phyloP scores from a whole-genome alignment of 1,140 invertebrate genomes.

The Drosophila punjabiensis region DNA sequence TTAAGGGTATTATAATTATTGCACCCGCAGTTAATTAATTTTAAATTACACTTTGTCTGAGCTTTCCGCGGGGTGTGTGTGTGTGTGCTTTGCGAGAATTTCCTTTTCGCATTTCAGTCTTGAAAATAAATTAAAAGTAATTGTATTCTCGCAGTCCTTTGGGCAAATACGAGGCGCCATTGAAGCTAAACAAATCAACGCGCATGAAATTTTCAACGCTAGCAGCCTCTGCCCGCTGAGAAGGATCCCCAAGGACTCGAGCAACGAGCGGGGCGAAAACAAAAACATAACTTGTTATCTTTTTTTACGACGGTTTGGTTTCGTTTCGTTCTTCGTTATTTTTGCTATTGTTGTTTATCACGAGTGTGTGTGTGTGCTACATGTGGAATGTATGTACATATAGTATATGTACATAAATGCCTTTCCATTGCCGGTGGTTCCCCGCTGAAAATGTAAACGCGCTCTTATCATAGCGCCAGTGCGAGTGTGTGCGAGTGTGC shows the following conservation, averaged over 20 bases:
- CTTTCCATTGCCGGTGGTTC: slow-evolving; percentile 51
- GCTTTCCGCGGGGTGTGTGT: slow-evolving; percentile 5
- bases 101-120: slow-evolving; percentile 28
- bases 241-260: slow-evolving; percentile 38
- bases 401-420: slow-evolving; percentile 28
- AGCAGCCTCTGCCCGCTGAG: slow-evolving; percentile 14
- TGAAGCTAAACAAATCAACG: slow-evolving; percentile 70
- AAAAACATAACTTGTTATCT: slow-evolving; percentile 76
- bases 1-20: slow-evolving; percentile 42
- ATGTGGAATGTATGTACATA: slow-evolving; percentile 6
- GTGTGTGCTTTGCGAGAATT: slow-evolving; percentile 31
- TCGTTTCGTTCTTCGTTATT: slow-evolving; percentile 30
- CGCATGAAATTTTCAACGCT: slow-evolving; percentile 65
- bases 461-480: slow-evolving; percentile 60
- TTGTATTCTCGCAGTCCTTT: slow-evolving; percentile 35
- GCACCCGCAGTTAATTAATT: slow-evolving; percentile 60
- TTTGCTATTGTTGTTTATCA: slow-evolving; percentile 56
- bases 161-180: slow-evolving; percentile 46
- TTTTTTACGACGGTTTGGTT: slow-evolving; percentile 52
- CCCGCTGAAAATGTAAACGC: slow-evolving; percentile 75
- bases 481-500: slow-evolving; percentile 8
- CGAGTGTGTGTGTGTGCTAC: slow-evolving; percentile 36
- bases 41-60: slow-evolving; percentile 57
- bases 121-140: slow-evolving; percentile 73
- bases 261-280: slow-evolving; percentile 29